A percentile compares a stretch with the other conserved stretches of the same genome.
Conservation (phyloP, 2,888 invertebrate genomes). For the Dicycla oo region DNA sequence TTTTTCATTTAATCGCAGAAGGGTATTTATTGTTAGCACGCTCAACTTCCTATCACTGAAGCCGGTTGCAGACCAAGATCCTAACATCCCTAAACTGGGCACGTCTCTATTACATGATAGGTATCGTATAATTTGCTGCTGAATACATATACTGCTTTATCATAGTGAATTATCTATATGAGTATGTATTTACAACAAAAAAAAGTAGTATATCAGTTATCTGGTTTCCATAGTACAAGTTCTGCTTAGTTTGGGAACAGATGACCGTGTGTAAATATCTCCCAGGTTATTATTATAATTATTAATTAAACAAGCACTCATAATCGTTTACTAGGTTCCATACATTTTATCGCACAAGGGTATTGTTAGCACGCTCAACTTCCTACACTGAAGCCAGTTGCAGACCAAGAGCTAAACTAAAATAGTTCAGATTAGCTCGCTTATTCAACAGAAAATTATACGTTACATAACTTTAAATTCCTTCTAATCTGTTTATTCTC, state of each 20-base stretch:
- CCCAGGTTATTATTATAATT: no score
- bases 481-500: not conserved
- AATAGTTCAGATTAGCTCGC: not conserved
- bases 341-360: not conserved
- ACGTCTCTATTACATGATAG: not conserved
- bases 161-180: no score
- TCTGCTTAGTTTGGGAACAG: no score
- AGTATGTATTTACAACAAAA: no score
- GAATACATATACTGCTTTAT: not conserved
- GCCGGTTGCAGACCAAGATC: no score
- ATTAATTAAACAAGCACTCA: not conserved
- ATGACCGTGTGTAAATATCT: no score
- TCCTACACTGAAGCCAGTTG: not conserved
- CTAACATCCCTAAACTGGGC: no score
- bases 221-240: no score
- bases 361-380: constrained; percentile 2
- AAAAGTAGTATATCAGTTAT: no score
- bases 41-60: no score
- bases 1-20: no score
- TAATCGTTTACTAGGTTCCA: not conserved
- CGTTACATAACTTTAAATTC: not conserved
- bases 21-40: no score
- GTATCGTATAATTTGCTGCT: not conserved
- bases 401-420: not conserved
- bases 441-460: not conserved